phyloP scores from a whole-genome alignment of 2,888 invertebrate genomes.

The Dryomyza anilis region DNA sequence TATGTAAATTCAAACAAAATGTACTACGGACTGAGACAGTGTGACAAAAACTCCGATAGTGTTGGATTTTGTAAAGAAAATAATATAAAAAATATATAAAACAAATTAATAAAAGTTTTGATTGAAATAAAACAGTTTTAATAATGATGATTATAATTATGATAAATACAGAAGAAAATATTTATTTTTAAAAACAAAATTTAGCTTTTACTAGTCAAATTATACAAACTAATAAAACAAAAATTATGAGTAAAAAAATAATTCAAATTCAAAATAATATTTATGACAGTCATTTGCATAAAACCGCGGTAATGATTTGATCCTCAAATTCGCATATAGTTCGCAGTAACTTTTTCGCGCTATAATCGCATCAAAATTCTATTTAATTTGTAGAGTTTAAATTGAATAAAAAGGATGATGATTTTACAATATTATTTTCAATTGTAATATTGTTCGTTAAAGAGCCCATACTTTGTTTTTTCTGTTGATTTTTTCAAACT shows the following conservation, averaged over 20 bases:
- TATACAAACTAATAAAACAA: too few relatives aligned
- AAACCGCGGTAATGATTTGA: too few relatives aligned
- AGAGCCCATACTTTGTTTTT: conserved; percentile 22
- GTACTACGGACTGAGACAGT: conserved; percentile 11
- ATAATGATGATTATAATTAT: too few relatives aligned
- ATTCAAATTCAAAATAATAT: too few relatives aligned
- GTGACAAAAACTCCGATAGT: conserved; percentile 19
- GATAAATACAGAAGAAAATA: too few relatives aligned
- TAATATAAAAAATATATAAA: not conserved
- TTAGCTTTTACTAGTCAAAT: too few relatives aligned
- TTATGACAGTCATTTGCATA: too few relatives aligned
- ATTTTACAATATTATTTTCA: conserved; percentile 9
- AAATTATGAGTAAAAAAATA: too few relatives aligned
- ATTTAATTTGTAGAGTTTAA: not conserved
- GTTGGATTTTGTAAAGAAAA: conserved; percentile 11
- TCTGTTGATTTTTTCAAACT: conserved; percentile 20
- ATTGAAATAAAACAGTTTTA: not conserved
- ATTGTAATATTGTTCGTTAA: not conserved
- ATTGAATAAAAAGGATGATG: conserved; percentile 7
- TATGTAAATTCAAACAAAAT: conserved; percentile 15
- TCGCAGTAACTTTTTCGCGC: too few relatives aligned
- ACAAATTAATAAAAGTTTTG: not conserved
- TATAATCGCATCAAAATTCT: not conserved
- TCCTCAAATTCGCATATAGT: too few relatives aligned
- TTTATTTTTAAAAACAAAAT: too few relatives aligned